Conservation (phyloP, 2,888 invertebrate genomes). For the Aricia artaxerxes region DNA sequence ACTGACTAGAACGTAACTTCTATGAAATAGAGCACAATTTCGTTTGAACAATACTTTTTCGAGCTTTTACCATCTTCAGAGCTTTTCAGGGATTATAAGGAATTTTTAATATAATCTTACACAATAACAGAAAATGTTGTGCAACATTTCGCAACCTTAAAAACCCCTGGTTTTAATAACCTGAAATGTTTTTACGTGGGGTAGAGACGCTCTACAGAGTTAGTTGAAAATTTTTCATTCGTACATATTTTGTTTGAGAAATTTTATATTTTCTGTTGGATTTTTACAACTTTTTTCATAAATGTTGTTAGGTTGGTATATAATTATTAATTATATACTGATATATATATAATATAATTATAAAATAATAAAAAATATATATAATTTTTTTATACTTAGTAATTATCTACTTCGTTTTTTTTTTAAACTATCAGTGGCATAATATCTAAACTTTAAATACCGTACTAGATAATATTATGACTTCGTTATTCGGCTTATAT, state of each 20-base stretch:
- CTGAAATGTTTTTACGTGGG: conserved; percentile 54
- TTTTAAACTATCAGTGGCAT: not conserved
- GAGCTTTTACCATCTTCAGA: not conserved
- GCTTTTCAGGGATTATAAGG: not conserved
- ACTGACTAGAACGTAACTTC: not conserved
- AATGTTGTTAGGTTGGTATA: not conserved
- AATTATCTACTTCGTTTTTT: too few species aligned
- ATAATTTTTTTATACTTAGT: too few species aligned
- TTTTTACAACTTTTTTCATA: not conserved
- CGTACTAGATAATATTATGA: not conserved
- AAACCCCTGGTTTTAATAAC: conserved; percentile 35
- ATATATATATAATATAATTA: too few species aligned
- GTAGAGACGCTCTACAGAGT: conserved; percentile 55
- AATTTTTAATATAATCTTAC: not conserved
- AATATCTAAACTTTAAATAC: too few species aligned
- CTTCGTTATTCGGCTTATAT: not conserved
- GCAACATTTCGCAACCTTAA: conserved; percentile 47
- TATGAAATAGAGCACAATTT: not conserved
- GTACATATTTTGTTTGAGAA: not conserved
- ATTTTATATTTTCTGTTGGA: not conserved
- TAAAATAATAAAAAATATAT: too few species aligned
- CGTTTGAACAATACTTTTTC: not conserved
- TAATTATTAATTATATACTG: too few species aligned
- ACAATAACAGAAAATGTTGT: conserved; percentile 49
- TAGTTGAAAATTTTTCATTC: not conserved